Evolutionary conservation across 1,140 invertebrate species (phyloP), one percentile per base, ranked within the genome.

Genomic region (Pogonus chalceus): DNA sequence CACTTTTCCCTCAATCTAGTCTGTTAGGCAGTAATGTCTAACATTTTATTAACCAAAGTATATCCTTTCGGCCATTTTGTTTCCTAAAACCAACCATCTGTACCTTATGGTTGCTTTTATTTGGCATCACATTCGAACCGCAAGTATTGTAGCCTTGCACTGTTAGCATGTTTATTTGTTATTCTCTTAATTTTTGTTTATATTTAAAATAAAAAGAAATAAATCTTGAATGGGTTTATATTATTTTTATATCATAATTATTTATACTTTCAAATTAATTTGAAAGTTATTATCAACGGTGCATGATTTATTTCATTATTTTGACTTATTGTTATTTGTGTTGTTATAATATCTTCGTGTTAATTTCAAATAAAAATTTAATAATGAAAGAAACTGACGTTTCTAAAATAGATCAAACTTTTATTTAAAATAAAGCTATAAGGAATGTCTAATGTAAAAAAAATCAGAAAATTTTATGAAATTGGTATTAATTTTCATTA

Each of bases 271-370:
- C 26, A 31, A 31, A 31, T 31, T 31, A 31, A 4, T 31, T 31
- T 4, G 14, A 31, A 31, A 14, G 26, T 14, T 56, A 21, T 16
- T 48, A 21, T 51, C 43, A 14, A 10, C 31, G 23, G 49, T 58
- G 55, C 55, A 59, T 56, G 57, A 47, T 57, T 60, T 58, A 35
- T 56, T 52, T 55, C 50, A 21, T 51, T 46, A 31, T 7, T 31
- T 7, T 31, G 26, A 7, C 14, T 31, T 31, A 4, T 62, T 62
- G 60, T 62, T 62, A 60, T 54, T 62, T 62, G 56, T 62, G 56
- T 62, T 62, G 60, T 62, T 62, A 56, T 52, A 31, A 31, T 31
- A 31, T 31, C 7, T 31, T 14, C 14, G n/a, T n/a, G n/a, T n/a
- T n/a, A n/a, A n/a, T n/a, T n/a, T n/a, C n/a, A n/a, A n/a, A n/a